Evolutionary conservation across 2,888 invertebrate genomes (phyloP).

Genomic region (Athalia circularis): DNA sequence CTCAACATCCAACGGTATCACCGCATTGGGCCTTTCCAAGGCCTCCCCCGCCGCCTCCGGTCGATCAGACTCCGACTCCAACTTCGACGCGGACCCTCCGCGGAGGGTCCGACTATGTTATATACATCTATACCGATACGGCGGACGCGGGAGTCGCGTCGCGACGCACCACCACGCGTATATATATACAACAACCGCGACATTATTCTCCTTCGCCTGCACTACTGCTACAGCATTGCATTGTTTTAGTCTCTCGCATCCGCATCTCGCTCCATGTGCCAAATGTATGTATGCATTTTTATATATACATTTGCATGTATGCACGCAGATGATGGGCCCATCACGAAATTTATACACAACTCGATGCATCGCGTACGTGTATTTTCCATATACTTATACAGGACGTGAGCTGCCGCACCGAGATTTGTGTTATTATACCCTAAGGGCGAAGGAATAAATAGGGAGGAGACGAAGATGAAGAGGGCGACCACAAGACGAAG

Average conservation of each 20-base stretch:
- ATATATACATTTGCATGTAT: no score
- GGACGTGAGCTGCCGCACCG: no score
- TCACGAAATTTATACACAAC: no score
- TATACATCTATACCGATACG: no score
- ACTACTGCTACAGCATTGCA: background rate
- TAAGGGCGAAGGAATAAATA: slow-evolving; percentile 20
- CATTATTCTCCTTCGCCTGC: slow-evolving; percentile 57
- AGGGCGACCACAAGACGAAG: slow-evolving; percentile 9
- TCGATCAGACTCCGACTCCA: background rate
- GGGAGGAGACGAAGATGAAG: slow-evolving; percentile 23
- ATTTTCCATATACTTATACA: no score
- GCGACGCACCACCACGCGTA: slow-evolving; percentile 10
- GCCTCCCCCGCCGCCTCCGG: slow-evolving; percentile 44
- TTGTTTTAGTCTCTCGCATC: no score
- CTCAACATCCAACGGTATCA: slow-evolving; percentile 63
- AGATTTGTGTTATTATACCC: no score
- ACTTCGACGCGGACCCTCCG: slow-evolving; percentile 25
- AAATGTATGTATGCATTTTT: no score
- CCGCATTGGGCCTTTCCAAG: slow-evolving; percentile 63
- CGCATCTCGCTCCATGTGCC: no score
- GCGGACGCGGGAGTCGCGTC: slow-evolving; percentile 10
- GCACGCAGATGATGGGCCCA: no score
- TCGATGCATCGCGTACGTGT: no score
- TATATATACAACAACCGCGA: slow-evolving; percentile 53
- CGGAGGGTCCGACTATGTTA: background rate